Conservation (phyloP, 2,797 vertebrate genomes). For the Sparus aurata region DNA sequence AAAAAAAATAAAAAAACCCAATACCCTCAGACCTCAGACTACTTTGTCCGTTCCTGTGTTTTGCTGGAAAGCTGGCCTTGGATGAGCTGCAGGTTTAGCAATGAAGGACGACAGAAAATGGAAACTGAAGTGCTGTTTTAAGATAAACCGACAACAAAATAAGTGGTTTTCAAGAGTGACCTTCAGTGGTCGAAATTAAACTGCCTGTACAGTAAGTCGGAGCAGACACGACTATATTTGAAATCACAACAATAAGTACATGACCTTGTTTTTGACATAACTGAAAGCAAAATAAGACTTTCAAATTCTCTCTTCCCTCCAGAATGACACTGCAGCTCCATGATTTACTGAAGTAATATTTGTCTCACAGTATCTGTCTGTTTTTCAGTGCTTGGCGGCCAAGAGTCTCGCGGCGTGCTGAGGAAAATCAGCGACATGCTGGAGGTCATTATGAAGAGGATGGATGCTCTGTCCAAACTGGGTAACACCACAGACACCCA, state of each 20-base stretch:
- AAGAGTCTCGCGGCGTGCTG: conserved; percentile 93
- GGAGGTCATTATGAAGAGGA: conserved; percentile 94
- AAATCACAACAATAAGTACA: not conserved
- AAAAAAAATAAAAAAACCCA: conserved; percentile 25
- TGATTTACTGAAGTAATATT: conserved; percentile 8
- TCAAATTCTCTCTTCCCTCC: not conserved
- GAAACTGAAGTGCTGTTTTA: conserved; percentile 23
- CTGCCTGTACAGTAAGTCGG: not conserved
- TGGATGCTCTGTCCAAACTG: conserved; percentile 92
- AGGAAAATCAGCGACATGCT: conserved; percentile 96
- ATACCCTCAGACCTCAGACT: conserved; percentile 47
- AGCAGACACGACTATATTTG: not conserved
- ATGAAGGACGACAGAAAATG: conserved; percentile 27
- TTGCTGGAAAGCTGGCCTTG: conserved; percentile 17
- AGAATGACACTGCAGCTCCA: not conserved
- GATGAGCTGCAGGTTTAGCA: conserved; percentile 31
- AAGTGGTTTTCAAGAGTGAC: conserved; percentile 21
- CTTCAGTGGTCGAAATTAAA: conserved; percentile 19
- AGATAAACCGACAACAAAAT: conserved; percentile 26
- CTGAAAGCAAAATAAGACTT: not conserved
- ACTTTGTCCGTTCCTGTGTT: conserved; percentile 57
- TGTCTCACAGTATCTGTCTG: not conserved
- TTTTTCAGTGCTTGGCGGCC: conserved; percentile 87
- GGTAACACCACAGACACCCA: conserved; percentile 90
- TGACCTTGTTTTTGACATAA: not conserved